phyloP scores from a whole-genome alignment of 2,797 vertebrate genomes.

The Sebastes nivosus region DNA sequence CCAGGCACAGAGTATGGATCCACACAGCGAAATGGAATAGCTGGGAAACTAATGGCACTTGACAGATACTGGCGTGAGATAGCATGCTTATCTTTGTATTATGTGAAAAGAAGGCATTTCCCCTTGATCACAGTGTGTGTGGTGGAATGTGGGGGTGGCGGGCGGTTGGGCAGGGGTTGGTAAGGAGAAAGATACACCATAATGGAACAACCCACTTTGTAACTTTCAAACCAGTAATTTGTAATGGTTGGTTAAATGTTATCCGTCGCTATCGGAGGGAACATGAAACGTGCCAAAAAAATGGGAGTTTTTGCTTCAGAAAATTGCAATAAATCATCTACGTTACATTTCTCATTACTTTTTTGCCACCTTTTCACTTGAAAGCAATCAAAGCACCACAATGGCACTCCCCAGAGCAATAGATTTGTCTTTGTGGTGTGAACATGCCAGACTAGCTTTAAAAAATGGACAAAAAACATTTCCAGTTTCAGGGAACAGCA shows the following conservation, averaged over 20 bases:
- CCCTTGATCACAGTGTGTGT: constrained; percentile 46
- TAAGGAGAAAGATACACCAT: constrained; percentile 27
- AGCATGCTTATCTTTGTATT: constrained; percentile 77
- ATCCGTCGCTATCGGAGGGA: constrained; percentile 7
- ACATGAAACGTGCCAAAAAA: constrained; percentile 12
- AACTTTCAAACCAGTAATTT: constrained; percentile 52
- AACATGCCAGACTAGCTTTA: not conserved
- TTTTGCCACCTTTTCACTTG: constrained; percentile 7
- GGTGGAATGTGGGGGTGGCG: constrained; percentile 12
- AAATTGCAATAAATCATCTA: constrained; percentile 27
- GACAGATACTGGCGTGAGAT: constrained; percentile 77
- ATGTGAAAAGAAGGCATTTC: constrained; percentile 73
- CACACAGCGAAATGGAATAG: constrained; percentile 72
- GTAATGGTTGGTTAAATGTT: constrained; percentile 61
- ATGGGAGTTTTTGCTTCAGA: constrained; percentile 4
- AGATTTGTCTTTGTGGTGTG: constrained; percentile 10
- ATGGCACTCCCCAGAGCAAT: constrained; percentile 12
- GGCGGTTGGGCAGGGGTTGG: not conserved
- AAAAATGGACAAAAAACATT: not conserved
- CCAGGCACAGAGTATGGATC: constrained; percentile 68
- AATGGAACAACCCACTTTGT: constrained; percentile 40
- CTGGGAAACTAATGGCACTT: constrained; percentile 79
- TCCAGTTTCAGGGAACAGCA: not conserved
- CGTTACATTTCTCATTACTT: not conserved
- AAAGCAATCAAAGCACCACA: constrained; percentile 36